Evolutionary conservation across 2,113 vertebrate species (phyloP), one percentile per base, ranked within the genome.

Genomic region (Coptodon bakossiorum): DNA sequence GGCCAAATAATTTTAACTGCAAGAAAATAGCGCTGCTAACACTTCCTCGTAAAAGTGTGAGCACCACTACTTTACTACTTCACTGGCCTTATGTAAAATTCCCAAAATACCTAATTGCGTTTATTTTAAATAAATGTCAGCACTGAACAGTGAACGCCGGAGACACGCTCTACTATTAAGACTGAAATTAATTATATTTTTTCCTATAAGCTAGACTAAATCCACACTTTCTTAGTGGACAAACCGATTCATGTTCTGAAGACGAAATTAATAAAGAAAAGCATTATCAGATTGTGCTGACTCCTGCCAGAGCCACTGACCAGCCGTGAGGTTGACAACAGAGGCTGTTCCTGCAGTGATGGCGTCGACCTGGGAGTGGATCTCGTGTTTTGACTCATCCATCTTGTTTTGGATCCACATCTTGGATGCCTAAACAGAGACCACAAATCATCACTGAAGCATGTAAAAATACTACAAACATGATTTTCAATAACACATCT

Each of bases 321-420:
- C 99, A 73, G 99, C 98, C 5, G 99, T 99, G 91, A 99, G 98
- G 95, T 99, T 99, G 93, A 99, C 99, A 3, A 99, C 99, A 3
- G 99, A 99, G 0, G 99, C 99, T 0, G 99, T 99, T 92, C 98
- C 98, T 57, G 99, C 98, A 17, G 99, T 99, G 95, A 99, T 99
- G 82, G 99, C 99, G 73, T 99, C 99, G 0, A 99, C 99, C 94
- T 99, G 99, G 38, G 99, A 99, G 95, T 99, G 99, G 89, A 99
- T 99, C 96, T 99, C 99, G 1, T 99, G 99, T 92, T 99, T 99
- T 12, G 99, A 99, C 94, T 99, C 98, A 53, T 99, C 99, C 89
- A 99, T 98, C 94, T 99, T 99, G 96, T 99, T 99, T 96, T 99
- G 98, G 94, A 99, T 97, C 99, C 99, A 99, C 5, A 99, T 96